phyloP scores from a whole-genome alignment of 2,113 vertebrate species.

The Menura novaehollandiae region DNA sequence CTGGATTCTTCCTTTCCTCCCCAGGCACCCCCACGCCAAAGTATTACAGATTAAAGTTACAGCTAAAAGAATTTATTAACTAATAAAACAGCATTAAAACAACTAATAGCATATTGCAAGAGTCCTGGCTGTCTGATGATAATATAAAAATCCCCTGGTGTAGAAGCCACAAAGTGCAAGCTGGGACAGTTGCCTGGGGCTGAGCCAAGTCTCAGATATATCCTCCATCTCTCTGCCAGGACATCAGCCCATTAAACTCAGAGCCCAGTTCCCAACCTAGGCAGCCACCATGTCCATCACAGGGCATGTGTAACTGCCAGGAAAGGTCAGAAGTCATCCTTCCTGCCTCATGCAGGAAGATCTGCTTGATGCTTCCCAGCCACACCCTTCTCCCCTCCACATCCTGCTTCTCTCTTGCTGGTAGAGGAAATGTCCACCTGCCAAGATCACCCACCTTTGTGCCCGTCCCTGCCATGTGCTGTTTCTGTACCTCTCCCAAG shows the following conservation, averaged over 20 bases:
- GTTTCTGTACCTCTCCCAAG: neutral
- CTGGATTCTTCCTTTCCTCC: neutral
- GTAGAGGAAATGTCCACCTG: neutral
- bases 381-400: neutral
- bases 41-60: neutral
- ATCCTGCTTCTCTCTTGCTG: neutral
- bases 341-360: neutral
- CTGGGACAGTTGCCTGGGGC: neutral
- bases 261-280: neutral
- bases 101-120: neutral
- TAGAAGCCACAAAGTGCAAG: neutral
- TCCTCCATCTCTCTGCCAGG: neutral
- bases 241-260: neutral
- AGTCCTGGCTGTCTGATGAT: neutral
- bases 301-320: neutral
- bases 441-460: neutral
- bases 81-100: neutral
- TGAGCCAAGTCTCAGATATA: neutral
- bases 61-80: neutral
- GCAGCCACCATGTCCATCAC: rapidly evolving
- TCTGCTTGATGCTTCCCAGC: neutral
- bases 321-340: neutral
- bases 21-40: neutral
- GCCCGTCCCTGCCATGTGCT: neutral
- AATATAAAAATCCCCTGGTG: neutral